These are phyloP conservation scores for Clarias fuscus DNA, from an alignment of 2,797 vertebrate genomes.

Conservation along the genomic window DNA sequence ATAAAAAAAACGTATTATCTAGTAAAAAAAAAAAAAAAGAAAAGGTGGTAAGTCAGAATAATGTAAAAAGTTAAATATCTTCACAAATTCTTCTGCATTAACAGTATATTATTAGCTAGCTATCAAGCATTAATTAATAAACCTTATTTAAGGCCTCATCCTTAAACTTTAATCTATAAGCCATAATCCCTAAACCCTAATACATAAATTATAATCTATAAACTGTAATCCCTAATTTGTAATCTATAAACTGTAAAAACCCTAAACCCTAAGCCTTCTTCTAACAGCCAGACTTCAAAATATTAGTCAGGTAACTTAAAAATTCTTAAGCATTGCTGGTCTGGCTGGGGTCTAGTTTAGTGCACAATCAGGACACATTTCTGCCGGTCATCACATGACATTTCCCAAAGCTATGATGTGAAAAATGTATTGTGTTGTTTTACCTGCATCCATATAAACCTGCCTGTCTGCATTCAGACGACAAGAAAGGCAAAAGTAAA, in stretches of 20 bases:
- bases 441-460: background rate
- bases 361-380: background rate
- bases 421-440: background rate
- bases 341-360: background rate
- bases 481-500: constrained; percentile 59
- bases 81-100: background rate
- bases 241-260: too few species aligned
- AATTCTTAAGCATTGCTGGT: background rate
- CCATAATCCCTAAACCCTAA: too few species aligned
- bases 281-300: too few species aligned
- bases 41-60: background rate
- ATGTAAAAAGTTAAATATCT: too few species aligned
- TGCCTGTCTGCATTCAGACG: constrained; percentile 60
- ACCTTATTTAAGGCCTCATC: too few species aligned
- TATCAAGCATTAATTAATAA: background rate
- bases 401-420: background rate
- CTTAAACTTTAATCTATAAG: too few species aligned
- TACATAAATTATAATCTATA: too few species aligned
- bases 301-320: too few species aligned
- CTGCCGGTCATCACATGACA: background rate
- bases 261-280: too few species aligned
- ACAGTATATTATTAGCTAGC: background rate
- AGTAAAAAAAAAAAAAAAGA: too few species aligned
- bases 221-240: too few species aligned
- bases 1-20: background rate